Conservation (phyloP, 1,140 invertebrate genomes). For the Drosophila ananassae region DNA sequence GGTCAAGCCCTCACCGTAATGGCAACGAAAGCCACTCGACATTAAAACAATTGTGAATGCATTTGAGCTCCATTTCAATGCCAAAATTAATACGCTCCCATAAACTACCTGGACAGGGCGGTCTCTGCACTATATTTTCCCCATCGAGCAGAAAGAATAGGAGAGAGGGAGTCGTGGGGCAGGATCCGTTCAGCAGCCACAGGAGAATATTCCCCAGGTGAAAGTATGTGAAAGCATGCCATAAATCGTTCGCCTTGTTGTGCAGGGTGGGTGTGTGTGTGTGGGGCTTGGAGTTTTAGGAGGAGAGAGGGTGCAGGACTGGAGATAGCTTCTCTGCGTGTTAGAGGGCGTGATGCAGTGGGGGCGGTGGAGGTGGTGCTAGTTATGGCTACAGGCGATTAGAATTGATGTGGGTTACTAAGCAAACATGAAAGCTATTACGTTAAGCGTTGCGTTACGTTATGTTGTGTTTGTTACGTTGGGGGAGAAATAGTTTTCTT, state of each 20-base stretch:
- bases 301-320: constrained; percentile 3
- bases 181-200: constrained; percentile 21
- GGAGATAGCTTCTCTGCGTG: constrained; percentile 20
- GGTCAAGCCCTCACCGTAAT: constrained; percentile 48
- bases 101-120: constrained; percentile 53
- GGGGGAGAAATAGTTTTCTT: constrained; percentile 39
- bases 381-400: constrained; percentile 64
- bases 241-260: constrained; percentile 73
- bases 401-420: constrained; percentile 82
- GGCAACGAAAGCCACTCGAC: constrained; percentile 53
- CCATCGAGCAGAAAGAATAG: background rate
- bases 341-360: constrained; percentile 1
- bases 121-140: constrained; percentile 33
- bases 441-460: constrained; percentile 77
- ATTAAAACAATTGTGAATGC: constrained; percentile 75
- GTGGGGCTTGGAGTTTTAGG: constrained; percentile 3
- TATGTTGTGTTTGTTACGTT: constrained; percentile 49
- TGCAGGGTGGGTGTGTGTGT: constrained; percentile 8
- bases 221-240: constrained; percentile 82
- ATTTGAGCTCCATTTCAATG: constrained; percentile 71
- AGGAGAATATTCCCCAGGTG: constrained; percentile 78
- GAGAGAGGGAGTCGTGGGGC: constrained; percentile 4
- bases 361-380: constrained; percentile 11
- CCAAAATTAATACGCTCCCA: constrained; percentile 76
- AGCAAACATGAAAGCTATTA: constrained; percentile 83